Evolutionary conservation across 2,113 vertebrate genomes (phyloP).

Genomic region (Neodontobutis hainanensis): DNA sequence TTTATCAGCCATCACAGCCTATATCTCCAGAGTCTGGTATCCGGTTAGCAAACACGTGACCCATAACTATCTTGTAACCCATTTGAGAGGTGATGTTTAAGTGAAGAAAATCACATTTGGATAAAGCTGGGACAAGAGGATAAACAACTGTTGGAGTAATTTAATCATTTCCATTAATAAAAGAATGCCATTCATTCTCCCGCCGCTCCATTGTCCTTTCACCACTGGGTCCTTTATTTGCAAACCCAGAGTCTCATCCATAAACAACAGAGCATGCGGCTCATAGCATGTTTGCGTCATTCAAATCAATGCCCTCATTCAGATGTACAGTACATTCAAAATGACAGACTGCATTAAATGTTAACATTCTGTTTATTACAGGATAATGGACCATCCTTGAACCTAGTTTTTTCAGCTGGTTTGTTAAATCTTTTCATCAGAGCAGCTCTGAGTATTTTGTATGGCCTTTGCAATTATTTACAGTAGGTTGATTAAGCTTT

Average conservation of each 20-base stretch:
- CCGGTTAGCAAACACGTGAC: too few relatives aligned
- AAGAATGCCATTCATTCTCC: constrained; percentile 40
- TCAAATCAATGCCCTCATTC: constrained; percentile 58
- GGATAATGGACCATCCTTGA: constrained; percentile 20
- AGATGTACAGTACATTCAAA: constrained; percentile 33
- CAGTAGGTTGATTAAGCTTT: constrained; percentile 8
- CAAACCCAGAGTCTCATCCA: constrained; percentile 56
- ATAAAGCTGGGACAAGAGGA: not conserved
- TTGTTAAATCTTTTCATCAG: constrained; percentile 5
- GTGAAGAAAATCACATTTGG: not conserved
- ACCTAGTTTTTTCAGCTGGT: constrained; percentile 12
- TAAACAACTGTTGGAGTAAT: not conserved
- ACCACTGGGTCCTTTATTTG: constrained; percentile 44
- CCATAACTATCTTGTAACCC: not conserved
- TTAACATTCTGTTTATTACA: constrained; percentile 39
- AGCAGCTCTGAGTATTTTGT: too few relatives aligned
- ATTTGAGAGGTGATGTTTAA: not conserved
- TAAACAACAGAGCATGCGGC: constrained; percentile 49
- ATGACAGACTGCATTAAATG: constrained; percentile 32
- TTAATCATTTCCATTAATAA: constrained; percentile 16
- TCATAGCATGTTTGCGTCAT: constrained; percentile 38
- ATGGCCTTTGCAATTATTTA: too few relatives aligned
- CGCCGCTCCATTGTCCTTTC: constrained; percentile 21
- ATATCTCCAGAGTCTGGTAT: too few relatives aligned
- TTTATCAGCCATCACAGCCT: too few relatives aligned